Evolutionary conservation across 2,888 invertebrate species (phyloP), one percentile per base, ranked within the genome.

Genomic region (Osedax fenrisi): DNA sequence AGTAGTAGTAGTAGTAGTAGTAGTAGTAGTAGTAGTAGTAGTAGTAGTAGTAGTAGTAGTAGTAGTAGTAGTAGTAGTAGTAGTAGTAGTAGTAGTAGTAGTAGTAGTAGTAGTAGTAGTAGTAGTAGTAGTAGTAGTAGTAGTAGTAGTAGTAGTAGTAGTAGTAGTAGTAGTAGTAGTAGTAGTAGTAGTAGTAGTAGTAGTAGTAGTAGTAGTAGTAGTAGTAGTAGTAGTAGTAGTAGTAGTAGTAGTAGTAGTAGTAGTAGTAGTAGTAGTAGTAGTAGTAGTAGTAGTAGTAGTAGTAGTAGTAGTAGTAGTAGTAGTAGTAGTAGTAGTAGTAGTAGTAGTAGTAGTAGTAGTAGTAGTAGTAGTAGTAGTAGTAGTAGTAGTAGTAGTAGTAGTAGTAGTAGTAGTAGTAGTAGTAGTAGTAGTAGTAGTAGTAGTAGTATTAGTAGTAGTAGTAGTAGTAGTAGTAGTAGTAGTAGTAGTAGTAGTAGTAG

Each of bases 281-380:
- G 64, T 64, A 64, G 64, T 64, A 21, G 64, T 64, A 64, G 64
- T 64, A 64, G 64, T 64, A 64, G 64, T 64, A 64, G 64, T 64
- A 64, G 64, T 64, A 64, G 64, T 64, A 64, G 64, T 64, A 64
- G 64, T 64, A 64, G 64, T 64, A 64, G 64, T 64, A 64, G 23
- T 64, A 64, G 23, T 64, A 64, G 23, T 64, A 64, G 23, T 64
- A 64, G 23, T 64, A 64, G 23, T 64, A 64, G 64, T 64, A 64
- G 64, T 64, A 64, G 64, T 64, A 13, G 64, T 64, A 64, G 64
- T 64, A 13, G 64, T 64, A 64, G 64, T 21, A 13, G 64, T 64
- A 64, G 64, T 64, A 64, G 64, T 64, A 64, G 64, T 64, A 64
- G 64, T 64, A 64, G 64, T 64, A 64, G 64, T 64, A 64, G 64